Percentiles rank a stretch among this genome's conserved stretches.
Conservation (phyloP, 2,888 invertebrate genomes). For the Microctonus hyperodae region DNA sequence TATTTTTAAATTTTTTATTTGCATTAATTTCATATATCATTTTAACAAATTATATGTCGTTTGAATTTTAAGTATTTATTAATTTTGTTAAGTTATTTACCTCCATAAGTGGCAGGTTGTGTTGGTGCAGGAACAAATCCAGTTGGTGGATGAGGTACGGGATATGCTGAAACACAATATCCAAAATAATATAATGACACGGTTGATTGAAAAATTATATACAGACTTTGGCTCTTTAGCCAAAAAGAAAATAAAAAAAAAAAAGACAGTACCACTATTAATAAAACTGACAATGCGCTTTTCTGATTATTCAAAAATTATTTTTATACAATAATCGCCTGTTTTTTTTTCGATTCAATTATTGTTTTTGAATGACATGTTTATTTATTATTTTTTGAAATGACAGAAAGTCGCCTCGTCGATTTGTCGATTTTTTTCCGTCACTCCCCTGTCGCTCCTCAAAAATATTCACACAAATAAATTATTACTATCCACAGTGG, state of each 20-base stretch:
- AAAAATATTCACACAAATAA: neutral
- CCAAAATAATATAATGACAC: conserved; percentile 43
- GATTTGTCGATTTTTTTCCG: conserved; percentile 16
- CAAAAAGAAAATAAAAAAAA: conserved; percentile 43
- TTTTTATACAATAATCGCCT: neutral
- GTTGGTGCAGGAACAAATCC: conserved; percentile 61
- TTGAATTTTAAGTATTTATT: neutral
- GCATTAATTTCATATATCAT: no score
- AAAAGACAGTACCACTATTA: conserved; percentile 51
- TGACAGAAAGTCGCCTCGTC: conserved; percentile 16
- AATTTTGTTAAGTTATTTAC: conserved; percentile 39
- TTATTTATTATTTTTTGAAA: neutral
- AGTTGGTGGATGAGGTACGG: conserved; percentile 62
- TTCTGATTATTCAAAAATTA: conserved; percentile 11
- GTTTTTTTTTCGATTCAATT: neutral
- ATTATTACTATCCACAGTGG: neutral
- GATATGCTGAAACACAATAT: conserved; percentile 62
- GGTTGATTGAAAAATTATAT: conserved; percentile 20
- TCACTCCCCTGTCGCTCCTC: neutral
- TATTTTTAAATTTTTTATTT: no score
- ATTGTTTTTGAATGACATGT: neutral
- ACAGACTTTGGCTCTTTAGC: conserved; percentile 46
- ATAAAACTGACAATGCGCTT: conserved; percentile 17
- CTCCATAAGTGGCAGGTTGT: conserved; percentile 60
- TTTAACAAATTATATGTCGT: neutral